Base-by-base conservation (phyloP, 1,140 invertebrate species). In the Steinernema khuongi region DNA sequence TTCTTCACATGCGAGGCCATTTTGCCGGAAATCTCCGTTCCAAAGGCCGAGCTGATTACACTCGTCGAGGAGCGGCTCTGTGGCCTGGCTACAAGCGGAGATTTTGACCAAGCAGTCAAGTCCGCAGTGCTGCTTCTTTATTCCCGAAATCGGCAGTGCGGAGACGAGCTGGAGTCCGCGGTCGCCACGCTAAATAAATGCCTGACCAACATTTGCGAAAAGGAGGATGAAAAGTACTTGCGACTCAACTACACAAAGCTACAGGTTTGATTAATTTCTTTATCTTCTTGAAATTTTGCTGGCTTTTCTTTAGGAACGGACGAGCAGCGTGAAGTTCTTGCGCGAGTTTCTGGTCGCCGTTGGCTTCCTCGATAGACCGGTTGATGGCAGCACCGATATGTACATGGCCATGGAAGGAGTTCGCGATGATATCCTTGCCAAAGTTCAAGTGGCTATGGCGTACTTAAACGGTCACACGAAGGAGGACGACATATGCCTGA, bases 1-100 rank as follows among this genome's bases (percentile, higher is more conserved):
- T 33, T 33, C 7, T 78, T 71, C 68, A 74, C 76, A 19, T 78
- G 74, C 19, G 77, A 78, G 26, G 18, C 17, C 11, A 71, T 75
- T 69, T 68, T 72, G 17, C 26, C 2, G 2, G 17, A 68, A n/a
- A 18, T 30, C 18, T 41, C 68, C 18, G 18, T 76, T 70, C 26
- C 31, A 18, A 77, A 28, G 14, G 36, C 69, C 14, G 18, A 76
- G n/a, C 50, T 78, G n/a, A 50, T 71, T 22, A 31, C 30, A 19
- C 44, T 30, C 11, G 60, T 78, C 26, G 77, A 78, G 41, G 31
- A 70, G 1, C 74, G 41, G 32, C 76, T 78, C 1, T 1, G 1
- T 1, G 72, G 50, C 4, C 70, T 77, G 70, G n/a, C 74, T 22
- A n/a, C n/a, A n/a, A n/a, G 29, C n/a, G 75, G 71, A 2, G 33